Evolutionary conservation across 1,140 invertebrate genomes (phyloP).

Genomic region (Drosophila leontia): DNA sequence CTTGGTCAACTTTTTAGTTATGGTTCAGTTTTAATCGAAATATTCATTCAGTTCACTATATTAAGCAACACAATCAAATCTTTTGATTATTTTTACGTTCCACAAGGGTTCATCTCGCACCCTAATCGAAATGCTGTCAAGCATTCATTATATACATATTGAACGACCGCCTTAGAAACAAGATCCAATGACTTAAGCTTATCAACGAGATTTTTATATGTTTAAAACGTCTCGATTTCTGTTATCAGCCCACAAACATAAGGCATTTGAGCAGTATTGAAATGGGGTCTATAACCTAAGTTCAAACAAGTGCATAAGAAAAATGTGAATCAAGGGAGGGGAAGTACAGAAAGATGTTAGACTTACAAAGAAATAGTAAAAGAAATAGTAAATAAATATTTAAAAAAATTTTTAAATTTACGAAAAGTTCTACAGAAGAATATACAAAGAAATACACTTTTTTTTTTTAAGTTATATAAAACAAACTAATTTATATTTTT

Average conservation of each 20-base stretch:
- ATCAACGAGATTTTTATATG: slow-evolving; percentile 41
- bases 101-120: slow-evolving; percentile 5
- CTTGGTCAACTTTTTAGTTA: background rate
- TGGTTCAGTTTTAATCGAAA: background rate
- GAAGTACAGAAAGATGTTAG: no score
- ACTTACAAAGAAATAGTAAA: background rate
- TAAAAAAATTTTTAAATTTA: no score
- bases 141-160: background rate
- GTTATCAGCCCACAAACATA: slow-evolving; percentile 40
- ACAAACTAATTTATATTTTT: background rate
- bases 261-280: slow-evolving; percentile 7
- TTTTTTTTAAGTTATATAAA: background rate
- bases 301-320: slow-evolving; percentile 13
- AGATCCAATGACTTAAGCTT: slow-evolving; percentile 19
- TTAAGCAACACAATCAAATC: background rate
- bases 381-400: no score
- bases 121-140: slow-evolving; percentile 1
- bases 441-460: background rate
- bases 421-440: no score
- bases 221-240: slow-evolving; percentile 15
- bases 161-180: slow-evolving; percentile 39
- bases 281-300: slow-evolving; percentile 48
- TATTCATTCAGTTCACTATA: background rate
- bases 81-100: background rate
- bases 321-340: background rate